Conservation (phyloP, 2,797 vertebrate genomes). For the Rhinatrema bivittatum region DNA sequence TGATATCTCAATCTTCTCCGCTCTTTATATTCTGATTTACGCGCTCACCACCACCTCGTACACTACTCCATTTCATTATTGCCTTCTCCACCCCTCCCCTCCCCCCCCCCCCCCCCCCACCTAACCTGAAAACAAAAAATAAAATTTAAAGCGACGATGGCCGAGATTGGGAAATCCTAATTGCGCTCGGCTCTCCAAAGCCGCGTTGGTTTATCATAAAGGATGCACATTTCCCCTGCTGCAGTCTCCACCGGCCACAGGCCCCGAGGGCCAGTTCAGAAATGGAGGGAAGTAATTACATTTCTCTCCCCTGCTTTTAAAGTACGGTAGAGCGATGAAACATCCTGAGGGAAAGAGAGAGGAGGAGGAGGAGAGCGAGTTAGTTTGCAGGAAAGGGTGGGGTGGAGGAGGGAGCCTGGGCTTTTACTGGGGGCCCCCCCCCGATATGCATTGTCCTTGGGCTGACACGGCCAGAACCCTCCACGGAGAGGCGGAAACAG, state of each 20-base stretch:
- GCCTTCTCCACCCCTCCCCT: too few species aligned
- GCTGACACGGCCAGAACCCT: background rate
- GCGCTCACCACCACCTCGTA: too few species aligned
- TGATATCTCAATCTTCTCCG: too few species aligned
- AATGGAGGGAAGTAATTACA: slow-evolving; percentile 98
- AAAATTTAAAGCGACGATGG: slow-evolving; percentile 19
- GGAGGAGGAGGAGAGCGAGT: slow-evolving; percentile 9
- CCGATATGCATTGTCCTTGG: slow-evolving; percentile 22
- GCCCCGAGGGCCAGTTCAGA: slow-evolving; percentile 85
- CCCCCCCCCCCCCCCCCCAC: background rate
- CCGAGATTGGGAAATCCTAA: slow-evolving; percentile 39
- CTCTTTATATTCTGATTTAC: too few species aligned
- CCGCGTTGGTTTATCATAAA: slow-evolving; percentile 89
- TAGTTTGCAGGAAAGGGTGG: slow-evolving; percentile 23
- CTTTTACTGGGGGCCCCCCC: slow-evolving; percentile 18
- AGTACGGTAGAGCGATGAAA: slow-evolving; percentile 54
- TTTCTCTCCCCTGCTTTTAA: slow-evolving; percentile 88
- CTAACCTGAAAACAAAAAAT: background rate
- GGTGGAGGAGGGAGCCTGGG: background rate
- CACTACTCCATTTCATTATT: too few species aligned
- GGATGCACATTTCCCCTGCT: slow-evolving; percentile 92
- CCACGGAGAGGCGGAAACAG: slow-evolving; percentile 6
- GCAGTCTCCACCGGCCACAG: slow-evolving; percentile 72
- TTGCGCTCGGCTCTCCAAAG: slow-evolving; percentile 47
- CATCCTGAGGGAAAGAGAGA: slow-evolving; percentile 26